Percentiles rank a stretch among this genome's conserved stretches.
These are phyloP conservation scores for Macrobrachium nipponense DNA, from an alignment of 1,140 invertebrate genomes.

Conservation along the genomic window DNA sequence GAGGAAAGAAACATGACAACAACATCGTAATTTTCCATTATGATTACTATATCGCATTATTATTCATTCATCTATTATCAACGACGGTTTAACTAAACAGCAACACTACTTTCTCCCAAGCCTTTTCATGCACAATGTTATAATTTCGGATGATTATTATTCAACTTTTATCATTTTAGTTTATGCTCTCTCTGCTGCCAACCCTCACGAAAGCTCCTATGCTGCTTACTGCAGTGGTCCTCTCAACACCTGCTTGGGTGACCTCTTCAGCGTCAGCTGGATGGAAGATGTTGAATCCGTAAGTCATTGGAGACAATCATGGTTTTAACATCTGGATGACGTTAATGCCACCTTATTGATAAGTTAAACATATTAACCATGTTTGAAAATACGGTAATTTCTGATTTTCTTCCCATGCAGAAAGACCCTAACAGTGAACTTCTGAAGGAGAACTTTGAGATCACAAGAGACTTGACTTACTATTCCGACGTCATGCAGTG, in stretches of 20 bases:
- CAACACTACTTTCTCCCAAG: no score
- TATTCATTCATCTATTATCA: no score
- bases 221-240: slow-evolving; percentile 23
- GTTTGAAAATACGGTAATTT: no score
- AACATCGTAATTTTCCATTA: no score
- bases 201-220: slow-evolving; percentile 24
- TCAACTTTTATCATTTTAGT: slow-evolving; percentile 2
- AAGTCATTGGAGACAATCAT: background rate
- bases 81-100: no score
- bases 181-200: slow-evolving; percentile 30
- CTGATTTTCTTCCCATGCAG: slow-evolving; percentile 63
- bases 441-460: slow-evolving; percentile 72
- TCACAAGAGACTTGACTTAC: slow-evolving; percentile 74
- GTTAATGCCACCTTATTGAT: no score
- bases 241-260: slow-evolving; percentile 27
- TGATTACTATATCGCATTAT: no score
- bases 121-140: no score
- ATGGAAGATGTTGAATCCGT: slow-evolving; percentile 40
- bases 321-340: no score
- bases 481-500: slow-evolving; percentile 72
- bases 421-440: slow-evolving; percentile 73
- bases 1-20: no score
- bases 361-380: no score
- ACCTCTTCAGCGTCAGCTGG: slow-evolving; percentile 49
- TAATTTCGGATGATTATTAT: background rate